phyloP scores from a whole-genome alignment of 2,113 vertebrate genomes.

The Gracilinanus agilis region DNA sequence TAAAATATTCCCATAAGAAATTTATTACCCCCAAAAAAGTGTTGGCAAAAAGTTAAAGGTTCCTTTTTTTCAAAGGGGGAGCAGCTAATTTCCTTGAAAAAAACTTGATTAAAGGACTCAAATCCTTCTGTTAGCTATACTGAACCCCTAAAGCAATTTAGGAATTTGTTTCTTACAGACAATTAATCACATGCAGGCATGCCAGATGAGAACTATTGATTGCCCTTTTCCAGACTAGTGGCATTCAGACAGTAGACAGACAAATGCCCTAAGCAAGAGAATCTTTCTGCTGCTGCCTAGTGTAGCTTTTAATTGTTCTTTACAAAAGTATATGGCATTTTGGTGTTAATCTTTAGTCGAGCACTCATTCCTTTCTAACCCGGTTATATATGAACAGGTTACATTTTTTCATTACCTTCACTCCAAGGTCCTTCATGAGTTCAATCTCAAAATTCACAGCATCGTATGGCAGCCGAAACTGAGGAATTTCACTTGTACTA shows the following conservation, averaged over 20 bases:
- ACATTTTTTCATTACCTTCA: constrained; percentile 89
- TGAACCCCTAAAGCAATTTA: constrained; percentile 88
- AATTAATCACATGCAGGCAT: constrained; percentile 93
- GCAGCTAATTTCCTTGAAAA: constrained; percentile 74
- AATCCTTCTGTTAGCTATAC: constrained; percentile 83
- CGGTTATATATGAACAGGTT: constrained; percentile 74
- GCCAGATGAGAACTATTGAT: constrained; percentile 94
- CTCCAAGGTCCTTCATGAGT: constrained; percentile 94
- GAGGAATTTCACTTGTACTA: constrained; percentile 93
- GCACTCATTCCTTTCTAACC: constrained; percentile 77
- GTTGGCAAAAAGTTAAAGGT: constrained; percentile 62
- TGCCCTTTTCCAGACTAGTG: constrained; percentile 93
- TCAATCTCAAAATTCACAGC: constrained; percentile 93
- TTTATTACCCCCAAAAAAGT: constrained; percentile 44
- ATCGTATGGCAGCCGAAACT: constrained; percentile 92
- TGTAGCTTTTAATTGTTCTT: constrained; percentile 91
- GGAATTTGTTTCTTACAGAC: constrained; percentile 89
- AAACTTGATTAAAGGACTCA: constrained; percentile 81
- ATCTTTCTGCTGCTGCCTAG: constrained; percentile 85
- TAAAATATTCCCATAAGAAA: constrained; percentile 65
- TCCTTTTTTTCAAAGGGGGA: constrained; percentile 54
- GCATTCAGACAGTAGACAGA: constrained; percentile 94
- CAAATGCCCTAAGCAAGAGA: constrained; percentile 88
- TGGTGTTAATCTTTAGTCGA: constrained; percentile 85
- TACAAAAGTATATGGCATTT: constrained; percentile 91